Conservation (phyloP, 1,140 invertebrate genomes). For the Drosophila fuyamai region DNA sequence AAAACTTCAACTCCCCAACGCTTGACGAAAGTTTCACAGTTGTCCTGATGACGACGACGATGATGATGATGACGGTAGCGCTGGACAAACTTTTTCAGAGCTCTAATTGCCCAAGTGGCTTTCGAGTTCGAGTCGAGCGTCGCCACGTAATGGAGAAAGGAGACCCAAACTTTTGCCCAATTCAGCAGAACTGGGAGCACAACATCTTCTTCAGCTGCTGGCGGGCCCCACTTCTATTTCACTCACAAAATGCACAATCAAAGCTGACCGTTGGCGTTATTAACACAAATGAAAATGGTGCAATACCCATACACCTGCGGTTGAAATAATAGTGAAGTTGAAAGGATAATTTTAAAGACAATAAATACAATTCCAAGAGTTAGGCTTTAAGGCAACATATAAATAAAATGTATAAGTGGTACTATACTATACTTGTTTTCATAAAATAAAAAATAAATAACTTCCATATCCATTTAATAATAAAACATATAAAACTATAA, state of each 20-base stretch:
- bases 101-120: constrained; percentile 82
- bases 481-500: too few relatives aligned
- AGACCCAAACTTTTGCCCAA: constrained; percentile 41
- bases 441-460: too few relatives aligned
- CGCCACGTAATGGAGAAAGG: constrained; percentile 68
- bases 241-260: constrained; percentile 71
- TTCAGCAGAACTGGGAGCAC: constrained; percentile 18
- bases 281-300: constrained; percentile 62
- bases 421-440: too few relatives aligned
- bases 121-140: constrained; percentile 66
- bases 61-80: constrained; percentile 19
- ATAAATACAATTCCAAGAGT: too few relatives aligned
- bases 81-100: constrained; percentile 61
- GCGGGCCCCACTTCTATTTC: constrained; percentile 40
- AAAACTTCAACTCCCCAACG: constrained; percentile 65
- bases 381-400: too few relatives aligned
- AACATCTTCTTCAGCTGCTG: constrained; percentile 34
- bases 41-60: constrained; percentile 59
- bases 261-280: constrained; percentile 75
- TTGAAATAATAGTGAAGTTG: not conserved
- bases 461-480: too few relatives aligned
- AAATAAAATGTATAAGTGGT: too few relatives aligned
- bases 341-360: too few relatives aligned
- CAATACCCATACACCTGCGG: constrained; percentile 13
- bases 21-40: constrained; percentile 71